Evolutionary conservation across 2,113 vertebrate species (phyloP).

Genomic region (Australoheros scitulus): DNA sequence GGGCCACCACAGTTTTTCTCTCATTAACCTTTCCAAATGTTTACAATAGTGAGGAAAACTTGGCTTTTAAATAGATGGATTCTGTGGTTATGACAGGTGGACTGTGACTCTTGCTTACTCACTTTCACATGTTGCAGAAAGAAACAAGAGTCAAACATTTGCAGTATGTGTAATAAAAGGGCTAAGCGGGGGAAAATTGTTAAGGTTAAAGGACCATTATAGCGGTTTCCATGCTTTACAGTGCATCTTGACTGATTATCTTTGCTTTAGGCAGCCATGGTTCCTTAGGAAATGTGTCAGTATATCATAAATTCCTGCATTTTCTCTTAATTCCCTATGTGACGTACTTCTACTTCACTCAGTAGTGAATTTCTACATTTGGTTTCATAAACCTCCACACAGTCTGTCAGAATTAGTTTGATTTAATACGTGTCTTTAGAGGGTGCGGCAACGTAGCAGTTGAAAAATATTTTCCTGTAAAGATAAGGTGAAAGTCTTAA

Average conservation of each 20-base stretch:
- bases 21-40: slow-evolving; percentile 71
- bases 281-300: background rate
- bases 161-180: background rate
- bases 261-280: background rate
- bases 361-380: slow-evolving; percentile 28
- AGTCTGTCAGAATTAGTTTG: slow-evolving; percentile 12
- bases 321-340: slow-evolving; percentile 19
- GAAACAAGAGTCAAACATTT: slow-evolving; percentile 2
- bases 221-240: slow-evolving; percentile 17
- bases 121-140: background rate
- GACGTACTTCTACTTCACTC: background rate
- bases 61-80: slow-evolving; percentile 26
- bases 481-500: slow-evolving; percentile 36
- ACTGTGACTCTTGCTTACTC: background rate
- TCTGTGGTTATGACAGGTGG: slow-evolving; percentile 55
- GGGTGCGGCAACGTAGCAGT: background rate
- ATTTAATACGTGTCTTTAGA: slow-evolving; percentile 33
- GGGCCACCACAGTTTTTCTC: slow-evolving; percentile 62
- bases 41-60: slow-evolving; percentile 43
- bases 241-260: slow-evolving; percentile 23
- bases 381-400: slow-evolving; percentile 32
- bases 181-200: background rate
- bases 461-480: slow-evolving; percentile 43
- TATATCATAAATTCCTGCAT: background rate
- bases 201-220: slow-evolving; percentile 12